Conservation (phyloP, 2,888 invertebrate species). For the Epiblema foenella region DNA sequence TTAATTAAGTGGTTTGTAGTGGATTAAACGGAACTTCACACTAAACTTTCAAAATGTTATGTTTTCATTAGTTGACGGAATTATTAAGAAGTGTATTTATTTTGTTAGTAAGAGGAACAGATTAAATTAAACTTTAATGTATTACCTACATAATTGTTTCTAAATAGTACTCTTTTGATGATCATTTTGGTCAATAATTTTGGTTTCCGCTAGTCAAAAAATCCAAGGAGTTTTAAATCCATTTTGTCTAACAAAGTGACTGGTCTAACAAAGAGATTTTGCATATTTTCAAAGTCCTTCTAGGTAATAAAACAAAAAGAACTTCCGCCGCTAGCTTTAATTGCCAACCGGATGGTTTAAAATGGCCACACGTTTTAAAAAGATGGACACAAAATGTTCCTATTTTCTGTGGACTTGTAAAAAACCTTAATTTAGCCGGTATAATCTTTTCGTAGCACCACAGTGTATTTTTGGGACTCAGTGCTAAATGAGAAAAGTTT, state of each 20-base stretch:
- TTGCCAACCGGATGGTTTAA: slow-evolving; percentile 28
- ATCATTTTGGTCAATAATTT: neutral
- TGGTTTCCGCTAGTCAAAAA: neutral
- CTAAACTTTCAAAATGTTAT: neutral
- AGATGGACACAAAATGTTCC: slow-evolving; percentile 6
- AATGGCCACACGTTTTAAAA: slow-evolving; percentile 28
- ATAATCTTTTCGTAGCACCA: neutral
- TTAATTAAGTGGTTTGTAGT: slow-evolving; percentile 29
- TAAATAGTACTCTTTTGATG: neutral
- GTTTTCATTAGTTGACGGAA: neutral
- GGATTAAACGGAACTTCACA: neutral
- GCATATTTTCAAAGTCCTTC: slow-evolving; percentile 24
- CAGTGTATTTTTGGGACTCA: neutral
- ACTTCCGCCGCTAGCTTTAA: slow-evolving; percentile 29
- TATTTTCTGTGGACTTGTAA: neutral
- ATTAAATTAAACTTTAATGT: no score
- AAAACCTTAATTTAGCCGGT: neutral
- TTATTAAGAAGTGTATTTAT: no score
- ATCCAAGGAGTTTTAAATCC: neutral
- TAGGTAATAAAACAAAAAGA: slow-evolving; percentile 24
- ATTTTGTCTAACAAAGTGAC: neutral
- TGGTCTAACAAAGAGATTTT: slow-evolving; percentile 25
- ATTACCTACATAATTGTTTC: neutral
- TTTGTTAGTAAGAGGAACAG: no score
- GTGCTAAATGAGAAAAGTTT: neutral